Evolutionary conservation across 2,113 vertebrate genomes (phyloP).

Genomic region (Tyrannus savana): DNA sequence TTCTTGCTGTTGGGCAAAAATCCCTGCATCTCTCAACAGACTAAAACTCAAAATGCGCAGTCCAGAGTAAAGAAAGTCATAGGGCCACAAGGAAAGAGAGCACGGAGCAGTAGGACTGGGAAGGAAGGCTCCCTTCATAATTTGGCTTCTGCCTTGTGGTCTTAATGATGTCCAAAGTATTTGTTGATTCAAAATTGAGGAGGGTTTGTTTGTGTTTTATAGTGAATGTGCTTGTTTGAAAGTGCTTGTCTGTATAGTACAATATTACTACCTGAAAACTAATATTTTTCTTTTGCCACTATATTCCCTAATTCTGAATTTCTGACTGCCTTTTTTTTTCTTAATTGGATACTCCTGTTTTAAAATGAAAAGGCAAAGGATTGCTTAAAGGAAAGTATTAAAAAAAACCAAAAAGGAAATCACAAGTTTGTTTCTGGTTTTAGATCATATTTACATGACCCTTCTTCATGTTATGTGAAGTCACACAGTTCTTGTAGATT

Average conservation of each 20-base stretch:
- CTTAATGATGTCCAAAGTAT: background rate
- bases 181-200: background rate
- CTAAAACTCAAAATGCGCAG: background rate
- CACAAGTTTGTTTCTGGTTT: background rate
- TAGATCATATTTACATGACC: background rate
- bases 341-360: background rate
- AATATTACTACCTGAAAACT: background rate
- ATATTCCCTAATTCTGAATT: background rate
- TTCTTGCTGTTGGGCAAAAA: background rate
- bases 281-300: background rate
- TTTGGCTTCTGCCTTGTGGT: background rate
- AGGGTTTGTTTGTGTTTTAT: background rate
- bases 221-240: background rate
- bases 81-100: background rate
- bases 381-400: background rate
- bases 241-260: background rate
- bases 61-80: background rate
- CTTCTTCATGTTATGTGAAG: background rate
- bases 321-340: background rate
- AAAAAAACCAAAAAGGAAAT: background rate
- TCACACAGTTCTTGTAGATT: background rate
- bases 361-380: background rate
- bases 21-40: background rate
- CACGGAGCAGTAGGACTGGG: background rate
- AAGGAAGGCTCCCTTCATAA: background rate